Base-by-base conservation (phyloP, 2,113 vertebrate species). In the Thermophis baileyi region DNA sequence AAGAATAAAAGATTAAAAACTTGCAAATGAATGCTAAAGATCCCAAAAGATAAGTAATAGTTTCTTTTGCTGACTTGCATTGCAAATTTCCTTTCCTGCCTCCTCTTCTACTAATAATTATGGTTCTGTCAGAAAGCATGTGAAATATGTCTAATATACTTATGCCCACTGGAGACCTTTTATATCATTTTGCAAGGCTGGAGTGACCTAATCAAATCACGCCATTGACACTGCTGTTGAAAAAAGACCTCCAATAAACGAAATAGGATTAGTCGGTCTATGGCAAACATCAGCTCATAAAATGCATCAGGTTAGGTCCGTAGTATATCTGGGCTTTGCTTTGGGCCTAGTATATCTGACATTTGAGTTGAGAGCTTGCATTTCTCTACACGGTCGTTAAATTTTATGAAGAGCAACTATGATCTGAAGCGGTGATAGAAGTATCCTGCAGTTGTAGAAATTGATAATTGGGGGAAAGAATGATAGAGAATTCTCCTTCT, bases 121-220 rank as follows among this genome's bases (percentile, higher is more conserved):
- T 97, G 92, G 74, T 20, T 85, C 86, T 94, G 96, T 95, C 96
- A 95, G 95, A 97, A 97, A 97, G 96, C 97, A 95, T 94, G 94
- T 95, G 97, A 95, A 96, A 94, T 97, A 96, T 97, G 95, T 94
- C 94, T 97, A 93, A 90, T 90, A 96, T 97, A 98, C 98, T 98
- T 98, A 98, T 98, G 97, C 97, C 97, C 96, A 97, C 98, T 98
- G 98, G 98, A 98, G 96, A 97, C 97, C 97, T 98, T 97, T 97
- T 98, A 98, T 95, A 97, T 98, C 98, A 98, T 98, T 93, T 98
- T 98, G 97, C 97, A 97, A 97, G 98, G 97, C 97, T 98, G 98
- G 98, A 98, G 98, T 98, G 98, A 98, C 97, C 97, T 35, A 97
- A 97, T 98, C 95, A 94, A 97, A 95, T 95, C 92, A 94, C 92